Base-by-base conservation (phyloP, 2,113 vertebrate genomes). In the Dicaeum eximium region DNA sequence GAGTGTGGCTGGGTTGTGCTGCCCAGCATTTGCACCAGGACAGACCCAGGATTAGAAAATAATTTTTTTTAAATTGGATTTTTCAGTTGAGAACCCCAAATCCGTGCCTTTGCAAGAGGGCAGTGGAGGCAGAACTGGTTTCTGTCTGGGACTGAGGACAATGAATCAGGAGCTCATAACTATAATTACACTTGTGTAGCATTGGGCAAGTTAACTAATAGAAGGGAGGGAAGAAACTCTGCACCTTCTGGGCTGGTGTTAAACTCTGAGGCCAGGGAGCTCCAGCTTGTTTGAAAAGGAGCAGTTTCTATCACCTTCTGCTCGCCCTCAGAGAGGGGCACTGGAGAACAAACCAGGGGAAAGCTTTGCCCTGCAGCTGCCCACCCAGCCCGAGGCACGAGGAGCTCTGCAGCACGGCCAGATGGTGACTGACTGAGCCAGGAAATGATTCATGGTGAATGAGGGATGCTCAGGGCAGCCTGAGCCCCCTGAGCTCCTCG, bases 291-390 rank as follows among this genome's bases (percentile, higher is more conserved):
- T 61, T 27, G 50, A 15, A 80, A 71, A 82, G 44, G 40, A 53
- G 6, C 2, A 4, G 42, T 74, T 81, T 66, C 38, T 14, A 13
- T 13, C 2, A 0, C 45, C 2, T 7, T 13, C 10, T 21, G 1
- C 30, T 44, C 5, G 1, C 33, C 13, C 56, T 64, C 0, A 0
- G 44, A 16, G 62, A 24, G 23, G 1, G 12, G 44, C 38, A 8
- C n/a, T 61, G 0, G 3, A 27, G 37, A 42, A 7, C 74, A 25
- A 20, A 2, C 2, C 56, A 19, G 13, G 37, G 58, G 24, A 6
- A 27, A 60, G 9, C 37, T 24, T 45, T 72, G 48, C 15, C 25
- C 61, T 33, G 37, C 11, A 22, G 25, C 61, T 86, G 74, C 82
- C 35, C 64, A 4, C 9, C 18, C 38, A 82, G 62, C 35, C 58